Evolutionary conservation across 2,888 invertebrate genomes (phyloP), one percentile per base, ranked within the genome.

Genomic region (Maniola hyperantus): DNA sequence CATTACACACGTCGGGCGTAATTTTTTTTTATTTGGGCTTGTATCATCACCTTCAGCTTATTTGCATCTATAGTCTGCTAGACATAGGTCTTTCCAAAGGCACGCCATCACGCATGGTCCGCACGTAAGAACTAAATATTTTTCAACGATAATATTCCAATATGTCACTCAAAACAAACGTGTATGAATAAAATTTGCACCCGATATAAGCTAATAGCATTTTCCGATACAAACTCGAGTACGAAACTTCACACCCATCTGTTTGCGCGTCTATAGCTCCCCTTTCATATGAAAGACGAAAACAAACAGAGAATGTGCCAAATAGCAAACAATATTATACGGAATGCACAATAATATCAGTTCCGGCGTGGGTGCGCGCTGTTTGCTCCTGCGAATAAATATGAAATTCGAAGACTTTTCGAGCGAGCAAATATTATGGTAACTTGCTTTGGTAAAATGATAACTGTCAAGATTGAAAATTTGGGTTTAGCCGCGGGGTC

Each of bases 291-390:
- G 87, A 88, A 86, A 91, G 90, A 82, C 90, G 89, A 91, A 88
- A 91, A 91, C 91, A 91, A 92, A 92, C 88, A 92, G 83, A 81
- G 90, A 91, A 92, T 91, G 92, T 92, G 92, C 88, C 91, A 92
- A 92, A 91, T 88, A 92, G 91, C 91, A 92, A 92, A 92, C 92
- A 92, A 92, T 92, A 92, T 92, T 92, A 92, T 92, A 90, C 92
- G 90, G 91, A 91, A 92, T 92, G 91, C 92, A 92, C 92, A 92
- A 92, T 92, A 92, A 92, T 92, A 92, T 91, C 89, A 91, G 90
- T 91, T 91, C 92, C 91, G 91, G 83, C 80, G 83, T 83, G 87
- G 86, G 85, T 82, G 83, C 78, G 84, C 72, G 73, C 68, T 75
- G 88, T 92, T 92, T 91, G 84, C 90, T 85, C 86, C 82, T 84